A percentile compares a stretch with the other conserved stretches of the same genome.
phyloP scores from a whole-genome alignment of 2,797 vertebrate species.

The Crax fasciolata region DNA sequence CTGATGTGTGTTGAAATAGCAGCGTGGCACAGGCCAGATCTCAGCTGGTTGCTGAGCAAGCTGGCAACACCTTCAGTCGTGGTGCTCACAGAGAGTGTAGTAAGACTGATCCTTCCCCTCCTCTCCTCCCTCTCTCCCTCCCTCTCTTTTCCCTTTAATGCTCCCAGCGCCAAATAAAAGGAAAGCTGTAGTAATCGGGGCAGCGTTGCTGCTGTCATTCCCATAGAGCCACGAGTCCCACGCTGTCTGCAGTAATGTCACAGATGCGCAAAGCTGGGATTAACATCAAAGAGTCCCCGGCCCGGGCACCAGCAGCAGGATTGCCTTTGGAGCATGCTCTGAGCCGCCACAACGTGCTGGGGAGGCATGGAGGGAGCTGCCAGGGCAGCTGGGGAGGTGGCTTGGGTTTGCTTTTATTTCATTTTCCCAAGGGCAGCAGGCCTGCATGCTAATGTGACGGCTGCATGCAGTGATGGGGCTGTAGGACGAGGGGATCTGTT shows the following conservation, averaged over 20 bases:
- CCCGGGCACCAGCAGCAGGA: background rate
- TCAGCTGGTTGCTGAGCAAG: background rate
- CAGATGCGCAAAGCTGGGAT: background rate
- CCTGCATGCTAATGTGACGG: background rate
- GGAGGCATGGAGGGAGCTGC: background rate
- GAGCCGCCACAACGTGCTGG: background rate
- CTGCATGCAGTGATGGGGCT: background rate
- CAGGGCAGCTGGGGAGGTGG: background rate
- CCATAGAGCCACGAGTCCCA: background rate
- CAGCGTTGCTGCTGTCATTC: background rate
- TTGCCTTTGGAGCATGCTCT: constrained; percentile 5
- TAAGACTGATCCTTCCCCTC: background rate
- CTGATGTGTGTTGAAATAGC: background rate
- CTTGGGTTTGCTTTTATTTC: constrained; percentile 1
- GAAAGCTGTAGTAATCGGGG: background rate
- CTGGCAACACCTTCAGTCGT: background rate
- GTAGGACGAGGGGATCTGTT: background rate
- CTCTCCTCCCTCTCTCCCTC: background rate
- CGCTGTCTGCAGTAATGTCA: background rate
- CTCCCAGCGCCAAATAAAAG: background rate
- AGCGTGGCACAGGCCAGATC: fast-evolving
- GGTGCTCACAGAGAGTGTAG: background rate
- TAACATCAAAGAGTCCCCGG: background rate
- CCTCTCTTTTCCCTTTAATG: background rate
- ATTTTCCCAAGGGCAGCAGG: background rate